Percentiles rank a stretch among this genome's conserved stretches.
phyloP scores from a whole-genome alignment of 92 coral and sea anemone genomes.

The Palythoa grandis region DNA sequence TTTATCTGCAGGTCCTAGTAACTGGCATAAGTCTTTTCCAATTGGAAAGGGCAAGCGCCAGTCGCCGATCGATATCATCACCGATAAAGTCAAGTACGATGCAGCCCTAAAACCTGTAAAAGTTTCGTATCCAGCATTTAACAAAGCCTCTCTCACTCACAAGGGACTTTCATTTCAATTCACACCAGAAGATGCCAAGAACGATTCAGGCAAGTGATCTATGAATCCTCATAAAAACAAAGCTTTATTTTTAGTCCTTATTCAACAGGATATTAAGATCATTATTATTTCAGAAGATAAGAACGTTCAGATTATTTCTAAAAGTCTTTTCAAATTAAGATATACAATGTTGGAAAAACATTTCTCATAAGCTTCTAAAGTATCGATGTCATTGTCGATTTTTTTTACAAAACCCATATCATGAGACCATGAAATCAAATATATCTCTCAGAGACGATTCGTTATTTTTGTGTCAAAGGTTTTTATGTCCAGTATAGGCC shows the following conservation, averaged over 20 bases:
- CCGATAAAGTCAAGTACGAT: conserved; percentile 60
- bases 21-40: conserved; percentile 69
- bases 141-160: conserved; percentile 32
- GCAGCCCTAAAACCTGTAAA: conserved; percentile 49
- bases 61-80: conserved; percentile 86
- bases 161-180: conserved; percentile 48
- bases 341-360: too few relatives aligned
- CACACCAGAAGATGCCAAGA: conserved; percentile 19
- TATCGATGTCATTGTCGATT: too few relatives aligned
- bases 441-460: neutral
- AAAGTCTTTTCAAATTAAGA: too few relatives aligned
- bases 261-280: too few relatives aligned
- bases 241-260: too few relatives aligned
- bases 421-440: neutral
- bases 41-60: conserved; percentile 74
- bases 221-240: too few relatives aligned
- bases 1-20: conserved; percentile 63
- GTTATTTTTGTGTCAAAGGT: neutral
- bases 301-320: too few relatives aligned
- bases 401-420: too few relatives aligned
- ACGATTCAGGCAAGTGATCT: conserved; percentile 44
- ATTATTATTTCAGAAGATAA: too few relatives aligned
- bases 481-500: too few relatives aligned
- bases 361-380: too few relatives aligned
- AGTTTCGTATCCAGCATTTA: conserved; percentile 49